These are phyloP conservation scores for Rhea pennata DNA, from an alignment of 2,113 vertebrate species.

Conservation along the genomic window DNA sequence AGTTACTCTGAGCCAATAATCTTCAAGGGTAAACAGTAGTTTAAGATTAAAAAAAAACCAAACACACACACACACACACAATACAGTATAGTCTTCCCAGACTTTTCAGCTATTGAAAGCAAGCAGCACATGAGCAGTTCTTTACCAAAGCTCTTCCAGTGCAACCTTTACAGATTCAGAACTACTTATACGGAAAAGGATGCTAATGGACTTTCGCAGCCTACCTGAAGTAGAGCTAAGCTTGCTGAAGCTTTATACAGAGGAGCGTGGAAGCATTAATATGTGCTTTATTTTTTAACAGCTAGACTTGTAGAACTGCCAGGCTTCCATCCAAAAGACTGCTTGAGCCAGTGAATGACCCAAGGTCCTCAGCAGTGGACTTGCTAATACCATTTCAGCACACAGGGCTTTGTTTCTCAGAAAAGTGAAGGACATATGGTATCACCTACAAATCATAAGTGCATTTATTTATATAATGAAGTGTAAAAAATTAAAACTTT, in stretches of 20 bases:
- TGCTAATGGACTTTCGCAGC: background rate
- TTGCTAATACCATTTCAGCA: background rate
- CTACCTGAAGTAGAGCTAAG: background rate
- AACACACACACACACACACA: no score
- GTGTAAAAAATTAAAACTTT: background rate
- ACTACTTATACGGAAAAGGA: background rate
- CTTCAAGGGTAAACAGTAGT: background rate
- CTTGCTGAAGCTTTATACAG: background rate
- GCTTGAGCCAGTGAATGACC: background rate
- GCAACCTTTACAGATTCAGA: background rate
- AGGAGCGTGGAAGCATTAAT: background rate
- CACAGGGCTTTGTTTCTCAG: background rate
- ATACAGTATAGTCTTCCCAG: no score
- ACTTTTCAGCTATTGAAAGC: background rate
- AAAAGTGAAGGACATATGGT: background rate
- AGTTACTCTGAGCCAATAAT: background rate
- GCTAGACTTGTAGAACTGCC: background rate
- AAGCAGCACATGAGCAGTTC: background rate
- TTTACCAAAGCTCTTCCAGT: background rate
- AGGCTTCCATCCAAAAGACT: background rate
- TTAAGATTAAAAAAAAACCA: background rate
- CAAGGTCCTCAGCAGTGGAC: background rate
- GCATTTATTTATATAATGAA: background rate
- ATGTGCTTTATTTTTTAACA: background rate
- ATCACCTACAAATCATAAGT: background rate